Conservation (phyloP, 2,797 vertebrate genomes). For the Synaphobranchus kaupii region DNA sequence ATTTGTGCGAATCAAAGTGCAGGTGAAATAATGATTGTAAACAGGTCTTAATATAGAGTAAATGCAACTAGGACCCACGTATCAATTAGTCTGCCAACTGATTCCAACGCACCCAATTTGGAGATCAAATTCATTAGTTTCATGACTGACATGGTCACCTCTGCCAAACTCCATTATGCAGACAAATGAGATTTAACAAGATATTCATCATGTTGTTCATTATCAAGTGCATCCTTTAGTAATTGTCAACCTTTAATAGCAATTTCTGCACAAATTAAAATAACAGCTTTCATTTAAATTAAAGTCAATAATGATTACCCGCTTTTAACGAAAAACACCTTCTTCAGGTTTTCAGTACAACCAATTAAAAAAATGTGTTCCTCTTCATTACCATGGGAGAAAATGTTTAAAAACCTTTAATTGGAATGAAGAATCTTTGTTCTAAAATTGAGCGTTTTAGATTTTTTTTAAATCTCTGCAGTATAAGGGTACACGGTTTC, state of each 20-base stretch:
- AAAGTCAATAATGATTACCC: slow-evolving; percentile 64
- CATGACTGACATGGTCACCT: slow-evolving; percentile 38
- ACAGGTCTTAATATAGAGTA: background rate
- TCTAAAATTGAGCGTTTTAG: slow-evolving; percentile 42
- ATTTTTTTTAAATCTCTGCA: slow-evolving; percentile 61
- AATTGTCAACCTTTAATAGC: slow-evolving; percentile 29
- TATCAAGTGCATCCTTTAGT: slow-evolving; percentile 44
- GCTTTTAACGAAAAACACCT: slow-evolving; percentile 57
- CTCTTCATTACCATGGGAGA: slow-evolving; percentile 54
- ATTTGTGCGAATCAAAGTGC: background rate
- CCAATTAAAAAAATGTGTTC: slow-evolving; percentile 24
- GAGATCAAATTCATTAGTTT: slow-evolving; percentile 43
- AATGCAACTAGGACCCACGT: background rate
- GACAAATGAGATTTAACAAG: slow-evolving; percentile 52
- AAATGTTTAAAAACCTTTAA: slow-evolving; percentile 60
- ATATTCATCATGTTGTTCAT: slow-evolving; percentile 64
- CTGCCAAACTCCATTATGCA: slow-evolving; percentile 58
- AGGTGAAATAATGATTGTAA: background rate
- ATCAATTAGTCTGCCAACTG: background rate
- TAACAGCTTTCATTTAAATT: slow-evolving; percentile 58
- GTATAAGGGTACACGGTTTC: slow-evolving; percentile 64
- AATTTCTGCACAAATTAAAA: slow-evolving; percentile 26
- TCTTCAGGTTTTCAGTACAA: slow-evolving; percentile 55
- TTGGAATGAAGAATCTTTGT: slow-evolving; percentile 66
- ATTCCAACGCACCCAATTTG: slow-evolving; percentile 10